Percentiles rank a stretch among this genome's conserved stretches.
These are phyloP conservation scores for Hemaris fuciformis DNA, from an alignment of 2,888 invertebrate genomes.

Conservation along the genomic window DNA sequence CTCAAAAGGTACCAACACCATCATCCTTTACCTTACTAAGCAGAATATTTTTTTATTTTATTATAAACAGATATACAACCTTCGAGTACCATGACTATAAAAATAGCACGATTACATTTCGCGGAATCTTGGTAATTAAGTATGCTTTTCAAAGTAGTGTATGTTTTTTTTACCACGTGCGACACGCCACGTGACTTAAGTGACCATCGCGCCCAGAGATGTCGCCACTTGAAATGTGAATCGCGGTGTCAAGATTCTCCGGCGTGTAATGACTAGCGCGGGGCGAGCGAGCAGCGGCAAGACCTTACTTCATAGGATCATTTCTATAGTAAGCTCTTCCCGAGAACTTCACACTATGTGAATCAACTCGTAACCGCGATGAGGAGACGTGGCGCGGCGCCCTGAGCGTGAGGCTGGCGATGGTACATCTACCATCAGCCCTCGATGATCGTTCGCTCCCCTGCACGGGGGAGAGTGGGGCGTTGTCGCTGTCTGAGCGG, in stretches of 20 bases:
- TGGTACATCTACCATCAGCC: conserved; percentile 17
- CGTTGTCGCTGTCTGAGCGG: conserved; percentile 37
- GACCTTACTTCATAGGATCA: conserved; percentile 42
- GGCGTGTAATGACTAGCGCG: not conserved
- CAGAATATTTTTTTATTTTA: too few species aligned
- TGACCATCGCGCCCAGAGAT: not conserved
- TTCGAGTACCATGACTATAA: too few species aligned
- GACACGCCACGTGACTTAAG: not conserved
- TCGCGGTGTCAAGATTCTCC: conserved; percentile 20
- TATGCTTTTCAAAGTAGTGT: too few species aligned
- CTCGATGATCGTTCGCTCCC: conserved; percentile 37
- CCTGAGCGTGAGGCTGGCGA: conserved; percentile 33
- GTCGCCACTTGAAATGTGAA: conserved; percentile 9
- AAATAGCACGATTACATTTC: too few species aligned
- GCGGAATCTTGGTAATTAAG: too few species aligned
- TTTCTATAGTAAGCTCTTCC: conserved; percentile 40
- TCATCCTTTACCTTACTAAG: too few species aligned
- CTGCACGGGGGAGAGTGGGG: conserved; percentile 29
- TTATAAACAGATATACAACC: too few species aligned
- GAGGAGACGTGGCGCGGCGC: conserved; percentile 32
- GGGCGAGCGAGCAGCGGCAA: conserved; percentile 11
- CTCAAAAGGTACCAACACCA: not conserved
- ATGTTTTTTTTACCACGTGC: not conserved
- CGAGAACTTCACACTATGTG: conserved; percentile 32
- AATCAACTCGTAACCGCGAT: conserved; percentile 25